Percentiles rank a stretch among this genome's conserved stretches.
Evolutionary conservation across 35 echinoderm and acorn worm species (phyloP).

Genomic region (Acanthaster planci): DNA sequence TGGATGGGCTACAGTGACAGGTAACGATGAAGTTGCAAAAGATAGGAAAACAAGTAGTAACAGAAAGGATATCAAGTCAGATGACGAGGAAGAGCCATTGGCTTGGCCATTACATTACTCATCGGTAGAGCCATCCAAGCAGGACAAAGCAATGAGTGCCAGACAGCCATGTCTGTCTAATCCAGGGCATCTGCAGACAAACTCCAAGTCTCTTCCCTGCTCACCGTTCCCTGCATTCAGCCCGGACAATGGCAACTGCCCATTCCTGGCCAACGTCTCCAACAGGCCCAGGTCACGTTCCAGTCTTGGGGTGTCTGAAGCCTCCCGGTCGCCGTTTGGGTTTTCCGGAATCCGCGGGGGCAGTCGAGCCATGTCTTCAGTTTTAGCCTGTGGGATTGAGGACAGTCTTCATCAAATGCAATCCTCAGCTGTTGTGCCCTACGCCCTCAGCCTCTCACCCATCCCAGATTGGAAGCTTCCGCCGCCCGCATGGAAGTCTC

Average conservation of each 20-base stretch:
- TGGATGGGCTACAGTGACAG: too few species aligned
- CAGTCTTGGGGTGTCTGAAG: slow-evolving; percentile 35
- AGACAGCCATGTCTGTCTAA: too few species aligned
- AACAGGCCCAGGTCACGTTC: slow-evolving; percentile 31
- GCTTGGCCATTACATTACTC: slow-evolving; percentile 22
- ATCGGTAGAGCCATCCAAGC: background rate
- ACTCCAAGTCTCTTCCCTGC: background rate
- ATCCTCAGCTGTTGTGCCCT: background rate
- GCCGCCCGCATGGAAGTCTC: background rate
- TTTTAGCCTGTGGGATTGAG: background rate
- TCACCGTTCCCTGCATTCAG: slow-evolving; percentile 27
- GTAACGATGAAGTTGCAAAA: too few species aligned
- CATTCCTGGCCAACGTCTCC: background rate
- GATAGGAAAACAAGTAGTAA: too few species aligned
- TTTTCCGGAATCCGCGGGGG: background rate
- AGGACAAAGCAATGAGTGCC: background rate
- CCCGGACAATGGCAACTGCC: background rate
- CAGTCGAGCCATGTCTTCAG: background rate
- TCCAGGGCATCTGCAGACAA: background rate
- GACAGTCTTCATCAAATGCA: background rate
- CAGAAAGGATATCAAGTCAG: too few species aligned
- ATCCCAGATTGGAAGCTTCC: background rate
- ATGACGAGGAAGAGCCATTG: too few species aligned
- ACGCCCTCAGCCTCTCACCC: background rate
- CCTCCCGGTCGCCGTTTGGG: background rate